Base-by-base conservation (phyloP, 2,797 vertebrate genomes). In the Esox lucius region DNA sequence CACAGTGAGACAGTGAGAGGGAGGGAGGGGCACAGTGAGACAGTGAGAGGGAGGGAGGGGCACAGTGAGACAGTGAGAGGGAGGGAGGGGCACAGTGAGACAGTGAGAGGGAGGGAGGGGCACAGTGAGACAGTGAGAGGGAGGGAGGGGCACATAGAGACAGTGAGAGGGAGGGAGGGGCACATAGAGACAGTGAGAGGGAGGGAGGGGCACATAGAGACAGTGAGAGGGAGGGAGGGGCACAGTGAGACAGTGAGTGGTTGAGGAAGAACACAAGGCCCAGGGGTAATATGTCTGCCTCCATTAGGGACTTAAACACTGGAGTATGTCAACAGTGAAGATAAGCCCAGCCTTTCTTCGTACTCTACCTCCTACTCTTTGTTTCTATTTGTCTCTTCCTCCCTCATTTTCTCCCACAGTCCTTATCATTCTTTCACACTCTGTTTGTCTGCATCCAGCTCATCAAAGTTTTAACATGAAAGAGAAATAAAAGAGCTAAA, bases 231-330 rank as follows among this genome's bases (percentile, higher is more conserved):
- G 39, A 49, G 33, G 49, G 15, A 26, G 4, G 67, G 2, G 74
- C 74, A 78, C n/a, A n/a, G n/a, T n/a, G n/a, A n/a, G n/a, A n/a
- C n/a, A 71, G n/a, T n/a, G n/a, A n/a, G n/a, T 80, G 68, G 64
- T 42, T 71, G 75, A 59, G 80, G 75, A 42, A 6, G 78, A 84
- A 81, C 11, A 42, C 80, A 68, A 81, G 81, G 79, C 88, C 90
- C 85, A 72, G 67, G 82, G 81, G 89, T 81, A 68, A 78, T 81
- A 82, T 85, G 83, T 82, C 83, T 83, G 74, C 75, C 9, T 88
- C 86, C 88, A 88, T 91, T 89, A 88, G 81, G 79, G 78, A 86
- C 73, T 81, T 64, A 70, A 83, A 86, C 81, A 70, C 86, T 75
- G 70, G 78, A 85, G 87, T 89, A 88, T 78, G 76, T 88, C 85